These are phyloP conservation scores for Amphiprion clarkii DNA, from an alignment of 2,797 vertebrate species.

Conservation along the genomic window DNA sequence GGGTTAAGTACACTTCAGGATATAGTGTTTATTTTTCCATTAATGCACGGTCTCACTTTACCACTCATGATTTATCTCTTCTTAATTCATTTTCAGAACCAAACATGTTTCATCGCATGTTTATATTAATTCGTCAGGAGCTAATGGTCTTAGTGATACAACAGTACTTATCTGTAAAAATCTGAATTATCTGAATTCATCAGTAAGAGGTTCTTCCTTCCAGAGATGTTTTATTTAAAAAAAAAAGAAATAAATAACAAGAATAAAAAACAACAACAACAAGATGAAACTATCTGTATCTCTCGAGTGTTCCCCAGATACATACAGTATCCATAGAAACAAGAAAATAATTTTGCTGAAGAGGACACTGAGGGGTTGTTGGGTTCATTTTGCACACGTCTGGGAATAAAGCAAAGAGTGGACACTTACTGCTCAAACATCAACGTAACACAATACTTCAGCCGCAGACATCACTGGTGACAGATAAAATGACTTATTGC, in stretches of 20 bases:
- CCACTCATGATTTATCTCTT: too few relatives aligned
- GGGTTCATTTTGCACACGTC: slow-evolving; percentile 16
- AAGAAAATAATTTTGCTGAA: slow-evolving; percentile 43
- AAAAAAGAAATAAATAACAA: slow-evolving; percentile 32
- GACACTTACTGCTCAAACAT: not conserved
- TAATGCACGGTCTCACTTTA: not conserved
- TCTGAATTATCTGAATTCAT: not conserved
- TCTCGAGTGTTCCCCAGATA: not conserved
- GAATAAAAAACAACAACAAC: slow-evolving; percentile 9
- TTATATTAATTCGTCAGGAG: too few relatives aligned
- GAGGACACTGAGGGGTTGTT: not conserved
- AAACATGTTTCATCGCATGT: not conserved
- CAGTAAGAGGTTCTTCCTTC: slow-evolving; percentile 1
- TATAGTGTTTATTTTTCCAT: not conserved
- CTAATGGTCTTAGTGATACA: not conserved
- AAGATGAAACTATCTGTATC: too few relatives aligned
- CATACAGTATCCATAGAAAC: slow-evolving; percentile 60
- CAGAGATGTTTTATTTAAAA: slow-evolving; percentile 46
- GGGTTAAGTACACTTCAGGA: not conserved
- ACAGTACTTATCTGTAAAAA: slow-evolving; percentile 1
- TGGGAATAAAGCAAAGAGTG: slow-evolving; percentile 6
- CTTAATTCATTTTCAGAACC: not conserved
- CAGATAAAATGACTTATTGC: not conserved
- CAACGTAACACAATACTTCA: not conserved
- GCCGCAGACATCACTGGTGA: not conserved